Evolutionary conservation across 2,113 vertebrate genomes (phyloP).

Genomic region (Tympanuchus pallidicinctus): DNA sequence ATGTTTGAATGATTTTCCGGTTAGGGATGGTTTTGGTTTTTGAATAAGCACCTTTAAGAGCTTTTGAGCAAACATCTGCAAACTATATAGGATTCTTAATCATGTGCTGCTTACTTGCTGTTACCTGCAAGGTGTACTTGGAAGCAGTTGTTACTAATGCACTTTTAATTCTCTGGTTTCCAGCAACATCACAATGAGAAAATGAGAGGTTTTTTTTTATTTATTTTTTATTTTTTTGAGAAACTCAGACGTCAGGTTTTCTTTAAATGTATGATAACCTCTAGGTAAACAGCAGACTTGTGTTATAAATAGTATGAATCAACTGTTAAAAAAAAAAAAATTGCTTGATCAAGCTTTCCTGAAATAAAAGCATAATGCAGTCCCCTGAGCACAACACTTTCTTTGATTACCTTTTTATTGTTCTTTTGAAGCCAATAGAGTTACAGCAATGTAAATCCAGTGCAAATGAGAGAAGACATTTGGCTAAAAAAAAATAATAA

Average conservation of each 20-base stretch:
- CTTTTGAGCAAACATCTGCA: conserved; percentile 8
- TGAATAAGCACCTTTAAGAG: background rate
- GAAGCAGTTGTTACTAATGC: conserved; percentile 3
- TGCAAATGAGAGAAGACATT: conserved; percentile 44
- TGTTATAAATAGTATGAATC: conserved; percentile 58
- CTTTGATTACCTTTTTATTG: conserved; percentile 70
- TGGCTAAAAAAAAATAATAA: background rate
- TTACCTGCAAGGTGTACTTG: background rate
- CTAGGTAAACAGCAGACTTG: conserved; percentile 33
- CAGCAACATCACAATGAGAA: background rate
- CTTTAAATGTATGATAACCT: conserved; percentile 21
- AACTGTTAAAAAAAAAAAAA: conserved; percentile 16
- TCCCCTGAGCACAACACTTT: conserved; percentile 58
- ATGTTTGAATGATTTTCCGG: background rate
- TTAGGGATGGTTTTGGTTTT: background rate
- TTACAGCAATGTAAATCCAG: conserved; percentile 46
- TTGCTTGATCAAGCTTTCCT: conserved; percentile 55
- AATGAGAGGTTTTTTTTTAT: background rate
- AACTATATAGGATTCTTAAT: background rate
- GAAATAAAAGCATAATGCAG: conserved; percentile 44
- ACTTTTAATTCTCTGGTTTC: background rate
- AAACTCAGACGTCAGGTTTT: conserved; percentile 16
- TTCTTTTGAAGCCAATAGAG: conserved; percentile 51
- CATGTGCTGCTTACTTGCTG: background rate
- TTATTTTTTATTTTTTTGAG: background rate